These are phyloP conservation scores for Chaenodraco wilsoni DNA, from an alignment of 2,797 vertebrate species.

Conservation along the genomic window DNA sequence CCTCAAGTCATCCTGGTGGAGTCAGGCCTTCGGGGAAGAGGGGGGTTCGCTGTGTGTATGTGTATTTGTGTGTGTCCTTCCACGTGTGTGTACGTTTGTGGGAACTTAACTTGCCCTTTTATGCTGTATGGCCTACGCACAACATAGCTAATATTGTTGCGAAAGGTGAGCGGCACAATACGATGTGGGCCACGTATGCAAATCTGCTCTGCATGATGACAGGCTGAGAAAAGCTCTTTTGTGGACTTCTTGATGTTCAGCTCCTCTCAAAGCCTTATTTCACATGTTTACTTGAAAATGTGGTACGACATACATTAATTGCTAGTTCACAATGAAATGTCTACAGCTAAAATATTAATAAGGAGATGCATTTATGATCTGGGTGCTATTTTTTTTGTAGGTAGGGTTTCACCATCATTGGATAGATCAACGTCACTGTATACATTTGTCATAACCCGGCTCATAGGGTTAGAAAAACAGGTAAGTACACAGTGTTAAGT, in stretches of 20 bases:
- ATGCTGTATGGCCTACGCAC: slow-evolving; percentile 52
- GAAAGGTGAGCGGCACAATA: slow-evolving; percentile 67
- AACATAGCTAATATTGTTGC: slow-evolving; percentile 71
- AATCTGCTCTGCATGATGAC: slow-evolving; percentile 26
- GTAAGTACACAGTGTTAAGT: no score
- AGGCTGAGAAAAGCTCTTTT: slow-evolving; percentile 45
- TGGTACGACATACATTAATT: neutral
- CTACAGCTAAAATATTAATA: no score
- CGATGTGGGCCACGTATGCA: slow-evolving; percentile 43
- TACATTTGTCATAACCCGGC: no score
- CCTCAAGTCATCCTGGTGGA: slow-evolving; percentile 82
- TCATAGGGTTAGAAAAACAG: no score
- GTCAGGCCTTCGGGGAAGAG: slow-evolving; percentile 53
- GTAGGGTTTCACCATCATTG: no score
- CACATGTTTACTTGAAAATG: neutral
- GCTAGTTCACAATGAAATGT: neutral
- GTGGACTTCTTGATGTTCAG: slow-evolving; percentile 5
- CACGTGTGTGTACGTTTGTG: slow-evolving; percentile 59
- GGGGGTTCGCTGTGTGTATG: slow-evolving; percentile 33
- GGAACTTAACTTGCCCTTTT: slow-evolving; percentile 69
- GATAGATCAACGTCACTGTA: no score
- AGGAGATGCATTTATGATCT: no score
- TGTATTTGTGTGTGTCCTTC: slow-evolving; percentile 43
- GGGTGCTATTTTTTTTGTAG: no score
- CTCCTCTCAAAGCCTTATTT: slow-evolving; percentile 16